Evolutionary conservation across 2,113 vertebrate genomes (phyloP).

Genomic region (Egretta garzetta): DNA sequence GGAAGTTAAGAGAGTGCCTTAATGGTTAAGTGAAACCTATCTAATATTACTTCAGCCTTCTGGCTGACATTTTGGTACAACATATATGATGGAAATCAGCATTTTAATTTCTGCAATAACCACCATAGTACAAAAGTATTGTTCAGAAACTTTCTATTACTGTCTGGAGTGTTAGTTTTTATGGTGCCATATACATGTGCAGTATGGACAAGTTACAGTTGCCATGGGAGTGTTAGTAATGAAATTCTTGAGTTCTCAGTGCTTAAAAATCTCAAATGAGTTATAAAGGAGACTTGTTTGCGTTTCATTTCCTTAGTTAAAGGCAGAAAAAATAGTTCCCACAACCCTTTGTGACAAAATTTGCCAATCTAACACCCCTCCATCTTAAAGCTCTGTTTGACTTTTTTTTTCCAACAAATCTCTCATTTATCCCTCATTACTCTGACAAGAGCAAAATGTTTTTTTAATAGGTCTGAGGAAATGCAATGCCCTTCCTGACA

Average conservation of each 20-base stretch:
- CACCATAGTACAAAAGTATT: not conserved
- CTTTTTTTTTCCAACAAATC: not conserved
- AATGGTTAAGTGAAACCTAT: not conserved
- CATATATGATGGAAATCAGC: not conserved
- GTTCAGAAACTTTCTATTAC: slow-evolving; percentile 10
- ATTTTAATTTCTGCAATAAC: slow-evolving; percentile 20
- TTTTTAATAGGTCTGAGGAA: not conserved
- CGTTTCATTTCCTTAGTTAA: slow-evolving; percentile 57
- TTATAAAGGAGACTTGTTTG: slow-evolving; percentile 38
- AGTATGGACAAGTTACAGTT: slow-evolving; percentile 39
- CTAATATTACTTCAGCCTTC: not conserved
- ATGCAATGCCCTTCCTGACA: not conserved
- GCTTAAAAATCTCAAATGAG: slow-evolving; percentile 44
- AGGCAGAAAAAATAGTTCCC: not conserved
- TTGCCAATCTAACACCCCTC: not conserved
- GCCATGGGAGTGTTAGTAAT: slow-evolving; percentile 42
- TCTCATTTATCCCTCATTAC: not conserved
- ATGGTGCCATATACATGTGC: slow-evolving; percentile 11
- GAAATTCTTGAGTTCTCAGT: slow-evolving; percentile 47
- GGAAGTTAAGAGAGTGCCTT: not conserved
- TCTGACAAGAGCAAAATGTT: not conserved
- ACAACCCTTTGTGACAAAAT: not conserved
- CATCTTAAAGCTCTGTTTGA: not conserved
- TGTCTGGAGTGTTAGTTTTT: slow-evolving; percentile 35
- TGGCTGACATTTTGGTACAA: slow-evolving; percentile 5